Evolutionary conservation across 2,113 vertebrate species (phyloP).

Genomic region (Scomber colias): DNA sequence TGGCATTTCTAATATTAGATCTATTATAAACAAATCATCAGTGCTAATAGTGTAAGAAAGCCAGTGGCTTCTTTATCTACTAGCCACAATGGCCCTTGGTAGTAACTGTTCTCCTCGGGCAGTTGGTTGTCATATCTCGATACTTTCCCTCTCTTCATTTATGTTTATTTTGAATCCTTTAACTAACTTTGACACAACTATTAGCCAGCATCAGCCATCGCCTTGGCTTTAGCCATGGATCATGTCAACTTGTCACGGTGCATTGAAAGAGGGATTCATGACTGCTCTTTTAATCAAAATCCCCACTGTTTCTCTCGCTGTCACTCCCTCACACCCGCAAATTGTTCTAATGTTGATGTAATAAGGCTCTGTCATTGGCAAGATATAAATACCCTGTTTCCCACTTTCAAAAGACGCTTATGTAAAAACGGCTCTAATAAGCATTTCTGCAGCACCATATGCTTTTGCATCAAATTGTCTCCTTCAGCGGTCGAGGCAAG

Average conservation of each 20-base stretch:
- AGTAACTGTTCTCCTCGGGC: slow-evolving; percentile 21
- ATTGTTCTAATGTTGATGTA: slow-evolving; percentile 26
- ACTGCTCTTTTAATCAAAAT: slow-evolving; percentile 28
- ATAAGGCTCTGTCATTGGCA: slow-evolving; percentile 36
- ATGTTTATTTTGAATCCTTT: not conserved
- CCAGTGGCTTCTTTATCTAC: slow-evolving; percentile 32
- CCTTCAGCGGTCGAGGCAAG: not conserved
- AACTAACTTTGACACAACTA: not conserved
- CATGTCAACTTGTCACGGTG: not conserved
- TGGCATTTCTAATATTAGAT: slow-evolving; percentile 31
- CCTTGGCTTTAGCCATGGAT: slow-evolving; percentile 6
- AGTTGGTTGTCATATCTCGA: not conserved
- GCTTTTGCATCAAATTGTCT: slow-evolving; percentile 21
- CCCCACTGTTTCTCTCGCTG: slow-evolving; percentile 1
- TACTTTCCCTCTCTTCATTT: not conserved
- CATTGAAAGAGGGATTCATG: slow-evolving; percentile 10
- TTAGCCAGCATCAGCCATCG: not conserved
- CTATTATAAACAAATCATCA: slow-evolving; percentile 48
- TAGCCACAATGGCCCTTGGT: not conserved
- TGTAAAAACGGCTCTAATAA: slow-evolving; percentile 50
- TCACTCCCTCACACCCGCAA: slow-evolving; percentile 12
- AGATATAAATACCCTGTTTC: slow-evolving; percentile 49
- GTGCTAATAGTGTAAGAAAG: slow-evolving; percentile 34
- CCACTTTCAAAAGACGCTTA: slow-evolving; percentile 33
- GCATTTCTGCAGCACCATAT: slow-evolving; percentile 35